A percentile compares a stretch with the other conserved stretches of the same genome.
phyloP scores from a whole-genome alignment of 2,113 vertebrate species.

The Chlamydotis undulata region DNA sequence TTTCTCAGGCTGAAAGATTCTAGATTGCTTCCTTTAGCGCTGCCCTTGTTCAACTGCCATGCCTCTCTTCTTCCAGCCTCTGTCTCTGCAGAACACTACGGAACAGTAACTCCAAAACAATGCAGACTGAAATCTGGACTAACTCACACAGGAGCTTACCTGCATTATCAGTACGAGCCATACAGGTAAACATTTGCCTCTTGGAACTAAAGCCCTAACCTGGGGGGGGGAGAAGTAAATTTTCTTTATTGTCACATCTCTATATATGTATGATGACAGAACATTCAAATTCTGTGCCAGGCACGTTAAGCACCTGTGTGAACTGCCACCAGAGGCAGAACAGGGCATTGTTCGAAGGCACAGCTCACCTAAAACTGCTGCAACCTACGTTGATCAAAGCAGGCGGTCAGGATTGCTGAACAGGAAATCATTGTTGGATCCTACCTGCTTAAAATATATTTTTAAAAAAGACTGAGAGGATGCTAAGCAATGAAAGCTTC shows the following conservation, averaged over 20 bases:
- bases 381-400: neutral
- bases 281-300: neutral
- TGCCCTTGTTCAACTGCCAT: fast-evolving
- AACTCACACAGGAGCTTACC: neutral
- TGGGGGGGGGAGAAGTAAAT: neutral
- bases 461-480: neutral
- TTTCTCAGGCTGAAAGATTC: neutral
- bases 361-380: neutral
- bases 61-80: neutral
- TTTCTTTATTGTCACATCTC: neutral
- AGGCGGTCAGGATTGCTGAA: neutral
- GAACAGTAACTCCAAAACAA: neutral
- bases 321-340: neutral
- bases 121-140: neutral
- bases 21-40: neutral
- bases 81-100: neutral
- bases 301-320: neutral
- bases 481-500: neutral
- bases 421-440: neutral
- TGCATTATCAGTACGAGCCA: neutral
- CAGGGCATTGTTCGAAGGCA: fast-evolving
- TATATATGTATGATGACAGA: neutral
- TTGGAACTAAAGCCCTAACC: neutral
- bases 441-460: neutral
- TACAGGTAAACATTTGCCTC: neutral